These are phyloP conservation scores for Pipa parva DNA, from an alignment of 2,113 vertebrate species.

Conservation along the genomic window DNA sequence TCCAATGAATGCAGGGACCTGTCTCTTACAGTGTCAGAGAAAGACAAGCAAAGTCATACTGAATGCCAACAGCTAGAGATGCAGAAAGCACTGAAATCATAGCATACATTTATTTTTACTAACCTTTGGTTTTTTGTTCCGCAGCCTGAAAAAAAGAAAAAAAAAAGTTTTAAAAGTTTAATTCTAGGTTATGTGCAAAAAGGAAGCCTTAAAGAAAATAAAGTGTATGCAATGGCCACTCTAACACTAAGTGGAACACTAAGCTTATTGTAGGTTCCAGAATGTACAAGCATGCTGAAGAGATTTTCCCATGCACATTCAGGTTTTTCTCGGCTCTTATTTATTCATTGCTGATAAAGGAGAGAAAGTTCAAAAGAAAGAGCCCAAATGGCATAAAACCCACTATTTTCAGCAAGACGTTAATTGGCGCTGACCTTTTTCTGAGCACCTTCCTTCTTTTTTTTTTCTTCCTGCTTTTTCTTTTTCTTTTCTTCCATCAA, in stretches of 20 bases:
- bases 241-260: neutral
- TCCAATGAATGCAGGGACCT: conserved; percentile 44
- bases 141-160: conserved; percentile 71
- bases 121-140: conserved; percentile 98
- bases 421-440: conserved; percentile 76
- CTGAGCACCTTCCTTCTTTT: conserved; percentile 91
- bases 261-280: neutral
- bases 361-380: neutral
- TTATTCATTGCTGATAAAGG: no score
- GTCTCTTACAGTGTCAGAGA: conserved; percentile 26
- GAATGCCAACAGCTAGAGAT: conserved; percentile 35
- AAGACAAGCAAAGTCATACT: conserved; percentile 6
- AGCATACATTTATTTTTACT: conserved; percentile 56
- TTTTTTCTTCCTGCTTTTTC: conserved; percentile 98
- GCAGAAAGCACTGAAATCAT: conserved; percentile 42
- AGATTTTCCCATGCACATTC: neutral
- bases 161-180: conserved; percentile 51
- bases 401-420: no score
- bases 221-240: conserved; percentile 1
- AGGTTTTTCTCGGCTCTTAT: neutral
- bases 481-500: conserved; percentile 99
- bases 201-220: neutral
- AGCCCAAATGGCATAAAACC: neutral
- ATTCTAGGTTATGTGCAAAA: conserved; percentile 6
- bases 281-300: neutral